Evolutionary conservation across 2,113 vertebrate species (phyloP).

Genomic region (Climacteris rufus): DNA sequence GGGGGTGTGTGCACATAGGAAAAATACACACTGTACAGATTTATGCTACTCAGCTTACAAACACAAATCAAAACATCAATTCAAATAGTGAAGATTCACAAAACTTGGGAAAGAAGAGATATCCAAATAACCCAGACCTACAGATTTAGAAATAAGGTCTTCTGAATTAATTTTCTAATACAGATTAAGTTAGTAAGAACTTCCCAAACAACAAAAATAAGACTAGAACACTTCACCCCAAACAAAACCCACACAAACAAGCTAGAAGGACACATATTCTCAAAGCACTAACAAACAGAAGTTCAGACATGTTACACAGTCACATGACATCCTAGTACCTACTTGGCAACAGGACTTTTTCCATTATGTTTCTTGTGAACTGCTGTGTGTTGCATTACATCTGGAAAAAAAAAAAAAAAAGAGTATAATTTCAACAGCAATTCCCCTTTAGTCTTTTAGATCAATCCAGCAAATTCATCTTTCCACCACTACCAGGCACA

Average conservation of each 20-base stretch:
- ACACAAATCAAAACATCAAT: background rate
- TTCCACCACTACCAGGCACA: background rate
- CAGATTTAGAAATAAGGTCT: background rate
- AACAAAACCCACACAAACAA: background rate
- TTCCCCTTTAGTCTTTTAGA: background rate
- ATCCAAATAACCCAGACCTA: background rate
- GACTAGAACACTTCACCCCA: background rate
- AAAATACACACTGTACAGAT: background rate
- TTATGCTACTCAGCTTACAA: background rate
- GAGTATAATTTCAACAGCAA: background rate
- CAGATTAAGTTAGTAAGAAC: background rate
- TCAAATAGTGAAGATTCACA: background rate
- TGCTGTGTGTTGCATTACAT: conserved; percentile 77
- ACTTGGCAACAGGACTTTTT: conserved; percentile 82
- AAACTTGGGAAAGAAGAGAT: background rate
- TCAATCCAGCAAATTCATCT: background rate
- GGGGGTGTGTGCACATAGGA: background rate
- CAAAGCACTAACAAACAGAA: background rate
- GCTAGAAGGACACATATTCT: background rate
- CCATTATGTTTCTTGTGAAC: conserved; percentile 85
- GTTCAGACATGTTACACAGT: background rate
- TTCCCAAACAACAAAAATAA: background rate
- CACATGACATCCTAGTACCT: conserved; percentile 46
- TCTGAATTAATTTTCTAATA: background rate
- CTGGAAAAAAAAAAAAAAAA: conserved; percentile 25